phyloP scores from a whole-genome alignment of 1,140 invertebrate genomes.

The Drosophila suzukii region DNA sequence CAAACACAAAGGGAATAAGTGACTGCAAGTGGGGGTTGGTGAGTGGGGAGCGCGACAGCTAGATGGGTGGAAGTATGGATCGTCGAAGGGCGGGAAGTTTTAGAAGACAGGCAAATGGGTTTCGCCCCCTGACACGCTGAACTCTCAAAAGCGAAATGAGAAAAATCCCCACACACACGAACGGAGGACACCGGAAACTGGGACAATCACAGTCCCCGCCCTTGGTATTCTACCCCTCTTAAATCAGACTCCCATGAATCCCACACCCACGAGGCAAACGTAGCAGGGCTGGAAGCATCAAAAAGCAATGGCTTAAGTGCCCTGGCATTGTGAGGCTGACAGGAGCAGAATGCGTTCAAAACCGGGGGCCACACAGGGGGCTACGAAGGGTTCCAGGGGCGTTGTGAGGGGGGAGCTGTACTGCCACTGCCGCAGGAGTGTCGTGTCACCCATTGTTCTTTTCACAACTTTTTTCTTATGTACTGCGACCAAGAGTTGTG shows the following conservation, averaged over 20 bases:
- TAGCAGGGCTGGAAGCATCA: slow-evolving; percentile 58
- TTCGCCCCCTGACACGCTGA: slow-evolving; percentile 76
- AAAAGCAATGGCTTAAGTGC: slow-evolving; percentile 80
- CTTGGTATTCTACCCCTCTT: slow-evolving; percentile 5
- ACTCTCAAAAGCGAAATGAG: slow-evolving; percentile 73
- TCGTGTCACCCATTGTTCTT: slow-evolving; percentile 71
- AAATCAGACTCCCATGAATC: slow-evolving; percentile 11
- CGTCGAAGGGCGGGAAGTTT: slow-evolving; percentile 8
- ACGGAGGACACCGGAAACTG: slow-evolving; percentile 74
- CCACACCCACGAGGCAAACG: slow-evolving; percentile 23
- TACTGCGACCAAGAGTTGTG: slow-evolving; percentile 37
- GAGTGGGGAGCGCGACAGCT: neutral
- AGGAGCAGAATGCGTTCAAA: slow-evolving; percentile 48
- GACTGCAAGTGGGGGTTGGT: slow-evolving; percentile 9
- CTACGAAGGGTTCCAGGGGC: neutral
- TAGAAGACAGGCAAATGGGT: slow-evolving; percentile 73
- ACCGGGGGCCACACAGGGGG: neutral
- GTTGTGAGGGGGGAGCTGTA: slow-evolving; percentile 4
- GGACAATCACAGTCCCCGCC: slow-evolving; percentile 45
- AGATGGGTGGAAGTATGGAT: neutral
- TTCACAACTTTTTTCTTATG: slow-evolving; percentile 63
- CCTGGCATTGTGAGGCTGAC: slow-evolving; percentile 73
- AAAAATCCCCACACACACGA: slow-evolving; percentile 73
- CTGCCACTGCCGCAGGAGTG: slow-evolving; percentile 37
- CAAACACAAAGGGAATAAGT: slow-evolving; percentile 46